phyloP scores from a whole-genome alignment of 2,888 invertebrate genomes.

The Acanthosepion lycidas region DNA sequence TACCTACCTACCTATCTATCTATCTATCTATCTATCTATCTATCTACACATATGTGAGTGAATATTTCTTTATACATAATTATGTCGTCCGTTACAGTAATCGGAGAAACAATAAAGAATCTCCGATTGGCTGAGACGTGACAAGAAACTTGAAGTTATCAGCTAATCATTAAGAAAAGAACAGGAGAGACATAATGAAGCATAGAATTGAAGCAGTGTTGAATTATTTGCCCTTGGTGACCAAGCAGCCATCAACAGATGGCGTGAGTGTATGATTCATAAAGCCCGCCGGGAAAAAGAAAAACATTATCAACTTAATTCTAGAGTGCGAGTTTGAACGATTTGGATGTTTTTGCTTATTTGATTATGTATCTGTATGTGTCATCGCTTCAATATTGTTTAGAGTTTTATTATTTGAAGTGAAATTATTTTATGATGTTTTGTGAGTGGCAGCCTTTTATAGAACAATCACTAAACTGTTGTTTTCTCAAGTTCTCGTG shows the following conservation, averaged over 20 bases:
- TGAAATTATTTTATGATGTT: not conserved
- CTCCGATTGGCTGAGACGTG: not conserved
- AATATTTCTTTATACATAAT: too few relatives aligned
- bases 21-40: too few relatives aligned
- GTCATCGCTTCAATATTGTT: not conserved
- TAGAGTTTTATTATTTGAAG: not conserved
- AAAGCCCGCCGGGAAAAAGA: not conserved
- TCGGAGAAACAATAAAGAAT: not conserved
- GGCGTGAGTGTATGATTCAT: slow-evolving; percentile 33
- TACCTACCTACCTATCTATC: too few relatives aligned
- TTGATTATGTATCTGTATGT: not conserved
- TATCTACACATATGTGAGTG: too few relatives aligned
- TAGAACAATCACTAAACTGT: too few relatives aligned
- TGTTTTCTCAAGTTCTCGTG: too few relatives aligned
- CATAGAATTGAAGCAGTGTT: not conserved
- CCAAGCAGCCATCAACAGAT: not conserved
- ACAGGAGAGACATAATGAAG: not conserved
- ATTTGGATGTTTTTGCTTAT: not conserved
- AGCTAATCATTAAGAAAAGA: not conserved
- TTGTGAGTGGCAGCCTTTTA: not conserved
- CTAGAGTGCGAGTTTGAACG: not conserved
- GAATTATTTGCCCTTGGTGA: slow-evolving; percentile 23
- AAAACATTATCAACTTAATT: not conserved
- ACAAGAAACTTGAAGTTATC: not conserved
- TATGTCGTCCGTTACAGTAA: too few relatives aligned